These are phyloP conservation scores for Paralichthys olivaceus DNA, from an alignment of 2,113 vertebrate species.

Conservation along the genomic window DNA sequence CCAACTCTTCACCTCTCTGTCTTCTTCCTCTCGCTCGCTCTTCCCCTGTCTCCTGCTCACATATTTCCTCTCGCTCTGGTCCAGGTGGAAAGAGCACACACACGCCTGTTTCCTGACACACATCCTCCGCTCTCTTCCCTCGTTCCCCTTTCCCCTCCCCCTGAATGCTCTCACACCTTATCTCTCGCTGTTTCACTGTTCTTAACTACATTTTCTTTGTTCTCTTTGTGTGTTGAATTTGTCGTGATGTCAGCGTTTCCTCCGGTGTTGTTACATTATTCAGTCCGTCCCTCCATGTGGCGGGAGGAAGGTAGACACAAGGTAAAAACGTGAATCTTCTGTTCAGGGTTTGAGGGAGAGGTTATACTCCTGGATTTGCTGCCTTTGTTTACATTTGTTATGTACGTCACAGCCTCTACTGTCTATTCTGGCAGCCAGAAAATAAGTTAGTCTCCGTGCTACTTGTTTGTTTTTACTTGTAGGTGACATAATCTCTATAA, in stretches of 20 bases:
- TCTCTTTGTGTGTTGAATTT: conserved; percentile 25
- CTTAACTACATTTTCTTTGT: conserved; percentile 6
- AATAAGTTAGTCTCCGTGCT: too few species aligned
- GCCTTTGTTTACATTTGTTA: too few species aligned
- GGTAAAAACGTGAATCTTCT: background rate
- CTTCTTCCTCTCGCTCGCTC: conserved; percentile 19
- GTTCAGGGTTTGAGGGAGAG: background rate
- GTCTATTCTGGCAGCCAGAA: too few species aligned
- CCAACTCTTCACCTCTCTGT: conserved; percentile 37
- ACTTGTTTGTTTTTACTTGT: too few species aligned
- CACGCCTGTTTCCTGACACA: background rate
- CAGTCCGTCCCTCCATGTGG: background rate
- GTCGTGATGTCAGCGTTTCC: conserved; percentile 37
- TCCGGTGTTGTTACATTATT: background rate
- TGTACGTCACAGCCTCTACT: background rate
- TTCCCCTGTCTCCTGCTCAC: conserved; percentile 1
- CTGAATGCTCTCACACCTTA: conserved; percentile 4
- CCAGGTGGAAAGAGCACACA: conserved; percentile 5
- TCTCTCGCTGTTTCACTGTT: conserved; percentile 11
- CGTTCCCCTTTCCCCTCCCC: background rate
- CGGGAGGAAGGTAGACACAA: background rate
- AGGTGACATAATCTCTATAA: too few species aligned
- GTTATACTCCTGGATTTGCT: background rate
- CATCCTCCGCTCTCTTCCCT: background rate
- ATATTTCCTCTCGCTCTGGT: conserved; percentile 28